A percentile compares a stretch with the other conserved stretches of the same genome.
These are phyloP conservation scores for Synergus gifuensis DNA, from an alignment of 2,888 invertebrate species.

Conservation along the genomic window DNA sequence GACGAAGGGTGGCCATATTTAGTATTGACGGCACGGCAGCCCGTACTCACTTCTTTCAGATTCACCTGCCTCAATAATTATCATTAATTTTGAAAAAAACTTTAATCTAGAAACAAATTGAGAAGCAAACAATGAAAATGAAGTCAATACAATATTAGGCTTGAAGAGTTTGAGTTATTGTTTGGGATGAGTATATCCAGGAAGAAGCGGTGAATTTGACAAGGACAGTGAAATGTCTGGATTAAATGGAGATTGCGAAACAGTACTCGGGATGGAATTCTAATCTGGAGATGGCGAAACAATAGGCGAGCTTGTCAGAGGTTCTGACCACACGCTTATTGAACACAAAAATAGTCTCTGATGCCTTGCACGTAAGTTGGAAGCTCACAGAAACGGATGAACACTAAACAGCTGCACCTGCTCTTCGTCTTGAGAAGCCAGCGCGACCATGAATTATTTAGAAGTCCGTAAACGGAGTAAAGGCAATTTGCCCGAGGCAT, in stretches of 20 bases:
- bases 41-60: neutral
- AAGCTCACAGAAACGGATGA: conserved; percentile 38
- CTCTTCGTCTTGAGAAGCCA: conserved; percentile 47
- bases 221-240: neutral
- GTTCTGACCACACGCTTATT: conserved; percentile 14
- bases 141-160: too few species aligned
- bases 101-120: neutral
- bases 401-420: conserved; percentile 54
- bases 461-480: conserved; percentile 52
- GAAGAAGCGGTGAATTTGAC: neutral
- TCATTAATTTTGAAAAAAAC: neutral
- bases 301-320: conserved; percentile 5
- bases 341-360: neutral
- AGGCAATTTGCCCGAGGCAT: conserved; percentile 58
- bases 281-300: conserved; percentile 5
- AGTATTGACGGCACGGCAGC: conserved; percentile 61
- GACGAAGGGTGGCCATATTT: conserved; percentile 71
- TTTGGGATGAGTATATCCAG: neutral
- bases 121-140: too few species aligned
- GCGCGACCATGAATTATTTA: conserved; percentile 63
- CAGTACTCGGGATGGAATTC: conserved; percentile 6
- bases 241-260: conserved; percentile 21
- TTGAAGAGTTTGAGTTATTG: too few species aligned
- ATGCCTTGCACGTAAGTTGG: neutral
- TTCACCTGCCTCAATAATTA: conserved; percentile 12